Percentiles rank a stretch among this genome's conserved stretches.
Conservation (phyloP, 2,888 invertebrate species). For the Hoplodrina ambigua region DNA sequence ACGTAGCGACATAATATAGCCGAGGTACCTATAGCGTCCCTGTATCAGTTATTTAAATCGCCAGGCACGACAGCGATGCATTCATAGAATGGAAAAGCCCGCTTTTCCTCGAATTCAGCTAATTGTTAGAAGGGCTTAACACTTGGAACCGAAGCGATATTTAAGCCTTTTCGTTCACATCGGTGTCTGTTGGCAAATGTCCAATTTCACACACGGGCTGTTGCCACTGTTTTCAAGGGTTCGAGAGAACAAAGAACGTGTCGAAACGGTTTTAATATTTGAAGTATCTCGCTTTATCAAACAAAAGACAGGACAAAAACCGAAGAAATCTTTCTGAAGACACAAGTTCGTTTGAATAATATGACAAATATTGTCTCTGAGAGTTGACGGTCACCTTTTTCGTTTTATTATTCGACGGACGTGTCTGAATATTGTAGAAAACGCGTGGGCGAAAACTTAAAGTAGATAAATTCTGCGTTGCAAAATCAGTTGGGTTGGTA, state of each 20-base stretch:
- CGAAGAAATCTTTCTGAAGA: constrained; percentile 26
- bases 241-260: constrained; percentile 75
- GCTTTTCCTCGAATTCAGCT: constrained; percentile 56
- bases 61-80: constrained; percentile 35
- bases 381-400: constrained; percentile 16
- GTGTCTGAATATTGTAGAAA: not conserved
- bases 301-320: constrained; percentile 46
- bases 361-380: constrained; percentile 13
- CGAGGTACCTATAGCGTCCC: constrained; percentile 4
- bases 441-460: not conserved
- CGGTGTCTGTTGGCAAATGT: constrained; percentile 59
- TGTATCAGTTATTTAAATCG: constrained; percentile 42
- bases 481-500: too few relatives aligned
- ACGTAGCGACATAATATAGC: constrained; percentile 4
- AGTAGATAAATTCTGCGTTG: not conserved
- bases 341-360: constrained; percentile 23
- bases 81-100: constrained; percentile 55
- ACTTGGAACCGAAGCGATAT: constrained; percentile 54
- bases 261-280: constrained; percentile 62
- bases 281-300: constrained; percentile 47
- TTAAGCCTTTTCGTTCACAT: constrained; percentile 57
- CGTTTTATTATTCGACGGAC: constrained; percentile 20
- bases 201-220: constrained; percentile 73
- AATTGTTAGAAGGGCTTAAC: constrained; percentile 62
- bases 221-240: constrained; percentile 71